Evolutionary conservation across 1,140 invertebrate genomes (phyloP), one percentile per base, ranked within the genome.

Genomic region (Fopius arisanus): DNA sequence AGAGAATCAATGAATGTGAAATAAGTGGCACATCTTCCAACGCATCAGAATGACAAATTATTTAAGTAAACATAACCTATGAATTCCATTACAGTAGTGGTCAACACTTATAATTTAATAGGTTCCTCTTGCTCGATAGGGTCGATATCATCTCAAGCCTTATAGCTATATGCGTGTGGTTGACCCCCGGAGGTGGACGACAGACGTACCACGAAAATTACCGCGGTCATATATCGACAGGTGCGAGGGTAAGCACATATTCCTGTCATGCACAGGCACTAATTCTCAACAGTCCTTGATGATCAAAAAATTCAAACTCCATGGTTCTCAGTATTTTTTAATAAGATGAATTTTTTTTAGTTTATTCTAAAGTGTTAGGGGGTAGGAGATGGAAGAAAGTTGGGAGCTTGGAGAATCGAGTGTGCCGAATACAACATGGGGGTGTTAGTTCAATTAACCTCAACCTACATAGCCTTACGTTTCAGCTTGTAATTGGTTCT

Each of bases 391-490:
- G 43, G 43, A 48, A 48, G 14, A 48, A 48, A 48, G 43, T 48
- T 48, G 43, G 43, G 14, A 48, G 43, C n/a, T 12, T 48, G 43
- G 14, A 48, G 14, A 48, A 12, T 48, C 43, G 43, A 12, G 43
- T 48, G 43, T 48, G 43, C 43, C 43, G 16, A 48, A 48, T 48
- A n/a, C 43, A n/a, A 48, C 14, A 48, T 48, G 43, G 16, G 43
- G 43, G 43, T 48, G 4, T 48, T 48, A 48, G 43, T 48, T 48
- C 43, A 48, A 48, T 48, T 48, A 48, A 48, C 43, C 7, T n/a
- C 43, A 48, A 48, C 43, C 43, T 48, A 48, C 43, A 48, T 48
- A 48, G 43, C 43, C 43, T 48, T 48, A 48, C 43, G 43, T 48
- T 48, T 19, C 43, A 48, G 43, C 43, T 19, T 48, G 43, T 48